These are phyloP conservation scores for Gymnodraco acuticeps DNA, from an alignment of 2,797 vertebrate genomes.

Conservation along the genomic window DNA sequence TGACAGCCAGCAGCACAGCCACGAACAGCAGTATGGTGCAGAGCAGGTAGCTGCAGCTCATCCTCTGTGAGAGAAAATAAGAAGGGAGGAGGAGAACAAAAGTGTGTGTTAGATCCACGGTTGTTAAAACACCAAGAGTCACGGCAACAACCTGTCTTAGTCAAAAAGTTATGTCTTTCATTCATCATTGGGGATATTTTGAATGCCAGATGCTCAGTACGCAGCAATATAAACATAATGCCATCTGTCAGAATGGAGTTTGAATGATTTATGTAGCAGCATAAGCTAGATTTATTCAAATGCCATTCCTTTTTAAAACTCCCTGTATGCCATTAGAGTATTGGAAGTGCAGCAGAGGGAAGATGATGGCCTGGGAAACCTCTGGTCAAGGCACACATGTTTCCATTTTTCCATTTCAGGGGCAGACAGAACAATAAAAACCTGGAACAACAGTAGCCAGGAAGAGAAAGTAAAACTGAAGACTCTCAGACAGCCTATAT, in stretches of 20 bases:
- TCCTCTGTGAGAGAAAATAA: constrained; percentile 84
- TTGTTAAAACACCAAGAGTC: constrained; percentile 12
- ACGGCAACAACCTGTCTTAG: constrained; percentile 14
- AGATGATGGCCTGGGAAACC: constrained; percentile 8
- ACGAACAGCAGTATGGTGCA: constrained; percentile 95
- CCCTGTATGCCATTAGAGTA: not conserved
- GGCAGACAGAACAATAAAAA: constrained; percentile 27
- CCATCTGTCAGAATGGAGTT: constrained; percentile 43
- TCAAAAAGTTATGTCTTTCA: constrained; percentile 45
- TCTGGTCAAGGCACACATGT: constrained; percentile 9
- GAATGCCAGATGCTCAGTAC: constrained; percentile 33
- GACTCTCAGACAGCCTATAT: constrained; percentile 1
- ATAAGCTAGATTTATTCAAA: constrained; percentile 42
- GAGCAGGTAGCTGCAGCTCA: constrained; percentile 93
- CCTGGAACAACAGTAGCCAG: not conserved
- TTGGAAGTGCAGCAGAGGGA: not conserved
- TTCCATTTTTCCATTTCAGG: constrained; percentile 19
- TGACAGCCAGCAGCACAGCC: constrained; percentile 92
- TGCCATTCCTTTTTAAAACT: constrained; percentile 11
- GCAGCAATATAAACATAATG: constrained; percentile 38
- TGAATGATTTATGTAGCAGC: constrained; percentile 52
- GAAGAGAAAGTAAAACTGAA: constrained; percentile 32
- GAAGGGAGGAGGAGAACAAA: not conserved
- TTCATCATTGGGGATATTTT: constrained; percentile 44
- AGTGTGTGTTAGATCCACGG: constrained; percentile 32